Evolutionary conservation across 2,888 invertebrate genomes (phyloP), one percentile per base, ranked within the genome.

Genomic region (Junonia oenone): DNA sequence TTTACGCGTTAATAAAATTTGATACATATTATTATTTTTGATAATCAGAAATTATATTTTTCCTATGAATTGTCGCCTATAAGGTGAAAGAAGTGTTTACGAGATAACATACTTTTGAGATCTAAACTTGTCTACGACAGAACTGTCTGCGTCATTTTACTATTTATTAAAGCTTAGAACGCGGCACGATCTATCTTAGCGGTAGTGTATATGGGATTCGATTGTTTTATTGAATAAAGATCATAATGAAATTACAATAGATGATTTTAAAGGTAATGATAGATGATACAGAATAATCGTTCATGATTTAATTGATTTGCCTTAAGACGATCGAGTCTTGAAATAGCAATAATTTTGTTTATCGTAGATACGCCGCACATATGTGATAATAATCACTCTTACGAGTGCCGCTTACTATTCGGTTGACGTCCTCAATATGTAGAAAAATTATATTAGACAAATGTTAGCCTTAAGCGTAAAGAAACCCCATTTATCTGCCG

Each of bases 401-500:
- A 81, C 80, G 83, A 75, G 80, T 80, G 76, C 76, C 78, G 85
- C 85, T 88, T 85, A 76, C 76, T 78, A 81, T 76, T 82, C 80
- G 72, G 81, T 84, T 83, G 81, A 86, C 88, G 83, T 83, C 82
- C 81, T 85, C 75, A 81, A 78, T 76, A 75, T 76, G 81, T 89
- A 89, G 89, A 77, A 73, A 84, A 68, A 86, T 81, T 89, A 81
- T 88, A 87, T 79, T 88, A 88, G 89, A 77, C 70, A 73, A 87
- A 83, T 84, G 72, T 81, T 86, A 68, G 62, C 72, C 68, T 68
- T 87, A 86, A 82, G 83, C 72, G 71, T 85, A 76, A 76, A 72
- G 75, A 79, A 86, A 86, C 85, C 86, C 88, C 81, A 73, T 65
- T 58, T 67, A 59, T 63, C 56, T 51, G 63, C 56, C 52, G 55